Evolutionary conservation across 2,888 invertebrate species (phyloP).

Genomic region (Gerris lacustris): DNA sequence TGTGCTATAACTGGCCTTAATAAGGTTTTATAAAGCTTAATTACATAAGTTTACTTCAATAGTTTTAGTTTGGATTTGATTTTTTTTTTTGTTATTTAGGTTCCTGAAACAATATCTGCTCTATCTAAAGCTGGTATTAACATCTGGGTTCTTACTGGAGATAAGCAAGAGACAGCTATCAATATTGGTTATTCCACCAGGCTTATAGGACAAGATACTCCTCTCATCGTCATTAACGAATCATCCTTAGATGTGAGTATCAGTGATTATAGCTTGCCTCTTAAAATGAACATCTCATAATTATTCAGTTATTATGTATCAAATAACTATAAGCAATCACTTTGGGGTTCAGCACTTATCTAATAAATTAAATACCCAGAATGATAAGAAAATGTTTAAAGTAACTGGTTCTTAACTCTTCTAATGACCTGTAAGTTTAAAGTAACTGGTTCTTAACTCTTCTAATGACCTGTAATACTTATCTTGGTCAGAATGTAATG

Average conservation of each 20-base stretch:
- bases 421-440: no score
- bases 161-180: conserved; percentile 99
- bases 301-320: neutral
- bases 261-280: neutral
- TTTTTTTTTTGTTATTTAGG: conserved; percentile 40
- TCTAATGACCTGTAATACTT: no score
- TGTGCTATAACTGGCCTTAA: no score
- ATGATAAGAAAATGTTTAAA: no score
- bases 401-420: no score
- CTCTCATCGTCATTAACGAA: conserved; percentile 78
- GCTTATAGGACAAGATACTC: conserved; percentile 73
- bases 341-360: no score
- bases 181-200: conserved; percentile 95
- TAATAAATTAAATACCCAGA: no score
- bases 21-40: no score
- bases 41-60: neutral
- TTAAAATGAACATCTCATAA: neutral
- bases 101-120: conserved; percentile 90
- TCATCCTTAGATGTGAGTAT: conserved; percentile 74
- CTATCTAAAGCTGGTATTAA: conserved; percentile 85
- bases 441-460: no score
- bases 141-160: conserved; percentile 97
- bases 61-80: no score
- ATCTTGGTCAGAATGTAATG: no score
- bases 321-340: neutral